Evolutionary conservation across 2,113 vertebrate genomes (phyloP).

Genomic region (Oceanodroma tethys): DNA sequence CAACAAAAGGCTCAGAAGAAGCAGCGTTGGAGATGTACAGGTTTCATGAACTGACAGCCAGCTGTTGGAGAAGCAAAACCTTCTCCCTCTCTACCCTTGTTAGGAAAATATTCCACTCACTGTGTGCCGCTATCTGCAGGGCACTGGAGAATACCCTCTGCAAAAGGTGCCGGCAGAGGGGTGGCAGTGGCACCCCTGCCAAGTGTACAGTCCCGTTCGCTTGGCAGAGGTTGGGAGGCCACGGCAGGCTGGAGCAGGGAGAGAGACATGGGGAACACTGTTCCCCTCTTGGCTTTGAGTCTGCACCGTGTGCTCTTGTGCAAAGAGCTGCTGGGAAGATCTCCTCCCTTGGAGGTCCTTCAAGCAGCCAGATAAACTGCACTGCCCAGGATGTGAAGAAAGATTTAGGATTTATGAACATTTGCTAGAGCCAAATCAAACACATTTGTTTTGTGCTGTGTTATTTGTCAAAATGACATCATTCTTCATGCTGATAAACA

Average conservation of each 20-base stretch:
- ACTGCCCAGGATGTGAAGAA: constrained; percentile 53
- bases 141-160: background rate
- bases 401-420: constrained; percentile 55
- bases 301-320: background rate
- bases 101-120: background rate
- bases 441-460: constrained; percentile 57
- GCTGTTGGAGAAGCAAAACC: background rate
- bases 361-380: constrained; percentile 37
- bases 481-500: constrained; percentile 45
- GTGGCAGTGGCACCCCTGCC: background rate
- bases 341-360: constrained; percentile 51
- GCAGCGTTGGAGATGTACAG: background rate
- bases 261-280: background rate
- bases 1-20: background rate
- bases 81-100: background rate
- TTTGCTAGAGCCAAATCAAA: constrained; percentile 29
- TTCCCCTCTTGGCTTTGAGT: background rate
- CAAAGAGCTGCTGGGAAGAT: constrained; percentile 40
- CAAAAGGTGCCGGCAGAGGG: background rate
- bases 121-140: background rate
- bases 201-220: background rate
- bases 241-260: background rate
- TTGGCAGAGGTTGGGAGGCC: background rate
- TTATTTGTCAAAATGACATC: constrained; percentile 62
- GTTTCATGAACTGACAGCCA: background rate